Percentiles rank a stretch among this genome's conserved stretches.
Evolutionary conservation across 2,113 vertebrate species (phyloP).

Genomic region (Diphyllodes magnificus): DNA sequence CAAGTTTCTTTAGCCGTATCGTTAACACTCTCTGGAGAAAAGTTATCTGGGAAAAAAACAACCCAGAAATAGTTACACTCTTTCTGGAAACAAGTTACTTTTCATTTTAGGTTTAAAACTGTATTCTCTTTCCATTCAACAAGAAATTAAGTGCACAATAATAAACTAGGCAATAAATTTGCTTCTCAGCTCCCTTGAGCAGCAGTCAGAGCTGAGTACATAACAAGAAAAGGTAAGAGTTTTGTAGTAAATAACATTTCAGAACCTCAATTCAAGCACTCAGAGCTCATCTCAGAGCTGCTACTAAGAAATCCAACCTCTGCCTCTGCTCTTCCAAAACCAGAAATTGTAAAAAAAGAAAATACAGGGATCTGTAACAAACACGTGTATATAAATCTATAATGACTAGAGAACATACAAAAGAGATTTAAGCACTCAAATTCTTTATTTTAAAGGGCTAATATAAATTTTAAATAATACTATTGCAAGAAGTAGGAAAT

Average conservation of each 20-base stretch:
- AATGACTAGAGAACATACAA: neutral
- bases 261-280: neutral
- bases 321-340: neutral
- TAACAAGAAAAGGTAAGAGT: neutral
- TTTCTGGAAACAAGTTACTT: neutral
- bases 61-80: neutral
- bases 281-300: neutral
- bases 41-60: slow-evolving; percentile 74
- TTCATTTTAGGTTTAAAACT: neutral
- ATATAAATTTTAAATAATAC: neutral
- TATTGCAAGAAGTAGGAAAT: neutral
- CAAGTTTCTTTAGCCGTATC: slow-evolving; percentile 97
- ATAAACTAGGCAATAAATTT: neutral
- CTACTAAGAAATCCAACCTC: neutral
- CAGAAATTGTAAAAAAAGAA: neutral
- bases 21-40: slow-evolving; percentile 86
- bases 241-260: neutral
- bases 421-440: neutral
- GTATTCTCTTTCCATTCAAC: neutral
- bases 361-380: neutral
- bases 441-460: neutral
- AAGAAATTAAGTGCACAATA: neutral
- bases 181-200: neutral
- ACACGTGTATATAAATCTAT: neutral
- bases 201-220: neutral